These are phyloP conservation scores for Phorcus lineatus DNA, from an alignment of 2,888 invertebrate species.

Conservation along the genomic window DNA sequence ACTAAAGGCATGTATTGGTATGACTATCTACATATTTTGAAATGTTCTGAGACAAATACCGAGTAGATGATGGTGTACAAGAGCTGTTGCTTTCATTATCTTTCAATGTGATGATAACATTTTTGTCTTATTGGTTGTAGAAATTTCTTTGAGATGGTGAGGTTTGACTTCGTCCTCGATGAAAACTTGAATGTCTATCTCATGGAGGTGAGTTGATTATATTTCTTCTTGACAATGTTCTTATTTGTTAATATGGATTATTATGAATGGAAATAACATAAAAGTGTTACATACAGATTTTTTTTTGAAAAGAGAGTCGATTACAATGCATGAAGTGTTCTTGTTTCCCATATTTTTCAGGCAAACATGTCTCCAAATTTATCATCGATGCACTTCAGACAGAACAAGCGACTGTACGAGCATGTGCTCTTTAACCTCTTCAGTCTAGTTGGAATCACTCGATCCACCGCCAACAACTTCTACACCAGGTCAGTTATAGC, in stretches of 20 bases:
- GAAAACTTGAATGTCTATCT: constrained; percentile 89
- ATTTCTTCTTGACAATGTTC: constrained; percentile 25
- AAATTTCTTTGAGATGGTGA: constrained; percentile 92
- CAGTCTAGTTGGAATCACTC: constrained; percentile 84
- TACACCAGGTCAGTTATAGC: neutral
- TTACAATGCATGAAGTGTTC: no score
- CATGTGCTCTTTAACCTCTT: constrained; percentile 92
- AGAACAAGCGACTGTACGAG: constrained; percentile 89
- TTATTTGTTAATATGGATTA: no score
- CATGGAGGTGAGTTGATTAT: constrained; percentile 82
- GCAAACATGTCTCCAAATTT: constrained; percentile 99
- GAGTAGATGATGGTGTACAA: no score
- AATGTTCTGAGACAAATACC: no score
- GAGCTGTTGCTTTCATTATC: neutral
- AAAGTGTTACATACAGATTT: no score
- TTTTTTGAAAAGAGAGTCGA: no score
- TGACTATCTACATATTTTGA: no score
- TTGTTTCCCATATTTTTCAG: constrained; percentile 65
- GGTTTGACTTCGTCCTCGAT: constrained; percentile 95
- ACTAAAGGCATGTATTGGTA: no score
- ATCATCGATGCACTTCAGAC: constrained; percentile 93
- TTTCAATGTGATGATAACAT: neutral
- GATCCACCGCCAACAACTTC: constrained; percentile 40
- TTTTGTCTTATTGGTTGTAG: constrained; percentile 56
- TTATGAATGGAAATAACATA: no score